These are phyloP conservation scores for Heteractis magnifica DNA, from an alignment of 92 coral and sea anemone genomes.

Conservation along the genomic window DNA sequence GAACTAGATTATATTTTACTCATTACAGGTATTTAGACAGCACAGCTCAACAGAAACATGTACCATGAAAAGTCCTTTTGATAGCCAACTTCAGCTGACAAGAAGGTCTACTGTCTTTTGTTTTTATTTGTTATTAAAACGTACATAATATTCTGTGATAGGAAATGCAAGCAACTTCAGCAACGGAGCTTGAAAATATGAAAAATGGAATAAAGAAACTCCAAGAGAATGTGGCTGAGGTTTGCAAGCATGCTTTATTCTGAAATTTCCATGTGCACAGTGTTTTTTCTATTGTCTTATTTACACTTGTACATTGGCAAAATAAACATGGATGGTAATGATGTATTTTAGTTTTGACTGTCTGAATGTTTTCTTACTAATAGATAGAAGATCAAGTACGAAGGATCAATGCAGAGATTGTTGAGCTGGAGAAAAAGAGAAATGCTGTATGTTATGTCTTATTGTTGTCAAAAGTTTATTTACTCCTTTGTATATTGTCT, in stretches of 20 bases:
- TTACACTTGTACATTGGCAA: no score
- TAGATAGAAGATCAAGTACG: conserved; percentile 73
- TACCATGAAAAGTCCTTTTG: neutral
- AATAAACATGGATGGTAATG: no score
- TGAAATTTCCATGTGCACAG: no score
- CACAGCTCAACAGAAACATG: no score
- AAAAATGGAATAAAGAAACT: conserved; percentile 63
- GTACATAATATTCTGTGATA: neutral
- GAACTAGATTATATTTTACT: neutral
- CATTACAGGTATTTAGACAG: no score
- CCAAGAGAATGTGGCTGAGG: conserved; percentile 67
- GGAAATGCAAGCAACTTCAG: conserved; percentile 85
- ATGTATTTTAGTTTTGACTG: neutral
- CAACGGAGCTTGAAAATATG: conserved; percentile 72
- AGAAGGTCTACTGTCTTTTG: no score
- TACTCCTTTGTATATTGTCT: no score
- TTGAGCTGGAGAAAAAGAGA: conserved; percentile 78
- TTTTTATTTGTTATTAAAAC: neutral
- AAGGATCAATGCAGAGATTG: conserved; percentile 65
- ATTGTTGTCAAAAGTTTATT: no score
- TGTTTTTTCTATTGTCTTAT: no score
- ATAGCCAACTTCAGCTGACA: no score
- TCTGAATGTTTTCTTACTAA: no score
- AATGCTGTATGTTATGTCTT: conserved; percentile 60
- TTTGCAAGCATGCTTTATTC: neutral